Evolutionary conservation across 35 echinoderm and acorn worm genomes (phyloP), one percentile per base, ranked within the genome.

Genomic region (Nesometra sesokonis): DNA sequence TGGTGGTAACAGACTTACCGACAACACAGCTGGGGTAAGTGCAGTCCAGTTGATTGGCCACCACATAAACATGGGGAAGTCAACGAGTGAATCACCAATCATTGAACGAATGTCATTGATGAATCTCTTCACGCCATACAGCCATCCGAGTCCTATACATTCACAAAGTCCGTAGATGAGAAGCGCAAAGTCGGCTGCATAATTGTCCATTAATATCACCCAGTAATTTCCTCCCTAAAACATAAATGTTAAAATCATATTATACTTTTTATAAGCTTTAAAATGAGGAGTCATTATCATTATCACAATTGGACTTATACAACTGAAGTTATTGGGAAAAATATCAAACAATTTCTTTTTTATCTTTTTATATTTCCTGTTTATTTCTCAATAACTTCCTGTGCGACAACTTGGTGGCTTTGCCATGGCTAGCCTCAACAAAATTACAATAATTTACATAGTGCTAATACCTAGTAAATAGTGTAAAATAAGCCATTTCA

Each of bases 141-240:
- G 29, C 94, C 94, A 97, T 38, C 94, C 94, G 0, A 97, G 35
- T 8, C 84, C 94, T 35, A 97, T 87, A 81, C 94, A 97, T 37
- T 97, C 94, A 40, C 47, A 88, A 31, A 97, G 82, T 32, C 88
- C 94, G 80, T 93, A 97, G 57, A 97, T 93, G 13, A 97, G 87
- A 3, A 97, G 84, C 32, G 94, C 88, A 76, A 97, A 93, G 77
- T 97, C 94, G 7, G 94, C 94, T 15, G 94, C 94, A 80, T 97
- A 97, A 36, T 97, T 97, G 84, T 97, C 94, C 94, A 97, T 97
- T 2, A 97, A 80, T n/a, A 90, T 88, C 0, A 97, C 91, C 94
- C 94, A 97, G 82, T 93, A 97, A 80, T 93, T 97, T 43, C 94
- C 94, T 33, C 91, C 94, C 94, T 97, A 57, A 15, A 85, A n/a